Percentiles rank a stretch among this genome's conserved stretches.
Conservation (phyloP, 2,113 vertebrate genomes). For the Callopanchax toddi region DNA sequence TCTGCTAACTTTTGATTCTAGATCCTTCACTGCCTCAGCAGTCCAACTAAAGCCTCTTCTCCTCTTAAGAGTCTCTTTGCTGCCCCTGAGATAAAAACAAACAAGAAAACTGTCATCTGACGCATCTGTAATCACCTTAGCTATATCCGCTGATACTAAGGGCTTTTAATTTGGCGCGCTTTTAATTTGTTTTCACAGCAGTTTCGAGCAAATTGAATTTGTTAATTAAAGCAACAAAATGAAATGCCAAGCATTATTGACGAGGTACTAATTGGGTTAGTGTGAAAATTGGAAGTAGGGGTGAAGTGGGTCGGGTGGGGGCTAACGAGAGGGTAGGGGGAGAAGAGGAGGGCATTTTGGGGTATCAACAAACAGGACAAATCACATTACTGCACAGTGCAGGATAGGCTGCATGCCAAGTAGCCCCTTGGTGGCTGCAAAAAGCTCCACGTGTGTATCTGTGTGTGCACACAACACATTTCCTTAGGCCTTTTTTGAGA, state of each 20-base stretch:
- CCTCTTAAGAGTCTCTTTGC: slow-evolving; percentile 45
- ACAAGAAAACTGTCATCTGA: slow-evolving; percentile 79
- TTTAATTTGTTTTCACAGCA: slow-evolving; percentile 99
- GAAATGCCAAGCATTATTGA: slow-evolving; percentile 99
- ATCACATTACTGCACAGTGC: slow-evolving; percentile 89
- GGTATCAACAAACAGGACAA: slow-evolving; percentile 91
- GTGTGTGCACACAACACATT: slow-evolving; percentile 37
- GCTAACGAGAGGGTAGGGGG: slow-evolving; percentile 67
- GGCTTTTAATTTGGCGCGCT: slow-evolving; percentile 90
- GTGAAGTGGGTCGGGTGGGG: slow-evolving; percentile 76
- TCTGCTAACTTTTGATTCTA: neutral
- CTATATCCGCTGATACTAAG: slow-evolving; percentile 85
- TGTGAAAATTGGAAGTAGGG: slow-evolving; percentile 87
- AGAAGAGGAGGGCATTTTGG: slow-evolving; percentile 80
- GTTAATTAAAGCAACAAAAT: slow-evolving; percentile 99
- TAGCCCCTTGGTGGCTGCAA: slow-evolving; percentile 73
- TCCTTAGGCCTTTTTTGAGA: neutral
- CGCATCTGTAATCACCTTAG: slow-evolving; percentile 89
- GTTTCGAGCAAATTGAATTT: slow-evolving; percentile 99
- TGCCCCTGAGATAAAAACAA: slow-evolving; percentile 74
- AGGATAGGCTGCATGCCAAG: slow-evolving; percentile 78
- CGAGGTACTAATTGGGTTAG: slow-evolving; percentile 99
- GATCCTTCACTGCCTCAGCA: slow-evolving; percentile 47
- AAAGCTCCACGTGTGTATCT: slow-evolving; percentile 60
- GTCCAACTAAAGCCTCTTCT: slow-evolving; percentile 58